Base-by-base conservation (phyloP, 2,113 vertebrate genomes). In the Pseudorhombus dupliciocellatus region DNA sequence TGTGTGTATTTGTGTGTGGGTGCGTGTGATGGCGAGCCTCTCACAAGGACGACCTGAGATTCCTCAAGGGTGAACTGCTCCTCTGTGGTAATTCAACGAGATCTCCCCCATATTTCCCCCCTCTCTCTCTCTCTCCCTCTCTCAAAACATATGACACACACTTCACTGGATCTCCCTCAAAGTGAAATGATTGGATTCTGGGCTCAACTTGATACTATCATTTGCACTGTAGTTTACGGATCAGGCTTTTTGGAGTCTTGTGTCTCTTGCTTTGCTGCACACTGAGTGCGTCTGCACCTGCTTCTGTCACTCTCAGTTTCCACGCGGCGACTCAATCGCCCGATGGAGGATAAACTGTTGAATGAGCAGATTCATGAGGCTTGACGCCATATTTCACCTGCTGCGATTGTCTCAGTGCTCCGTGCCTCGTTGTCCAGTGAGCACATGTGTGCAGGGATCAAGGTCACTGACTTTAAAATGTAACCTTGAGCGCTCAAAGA, bases 31-130 rank as follows among this genome's bases (percentile, higher is more conserved):
- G 77, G 69, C 72, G 64, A 80, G 79, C 77, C 79, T 79, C 68
- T 78, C 79, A 88, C 88, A 92, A 92, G 89, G 91, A 91, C 91
- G 84, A 91, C 88, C 87, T 87, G 85, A 89, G 79, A 91, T 87
- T 90, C 86, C 80, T 91, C 90, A 92, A 91, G 90, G 91, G 86
- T 90, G 89, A 91, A 88, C 77, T 46, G 69, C 65, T 70, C 62
- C 61, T 71, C 46, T 77, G 63, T 84, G 68, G 82, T 88, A 72
- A 87, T 88, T 81, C 87, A 78, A 70, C 42, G 58, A 84, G 63
- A 82, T 89, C 87, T 85, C 61, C 53, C 40, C 52, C 51, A 1
- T 25, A 24, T 28, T 12, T 50, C 10, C n/a, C n/a, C 55, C 10
- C 42, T 40, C 25, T 44, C 15, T 30, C 50, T 8, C 22, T 8